Conservation (phyloP, 2,888 invertebrate genomes). For the Megamerina dolium region DNA sequence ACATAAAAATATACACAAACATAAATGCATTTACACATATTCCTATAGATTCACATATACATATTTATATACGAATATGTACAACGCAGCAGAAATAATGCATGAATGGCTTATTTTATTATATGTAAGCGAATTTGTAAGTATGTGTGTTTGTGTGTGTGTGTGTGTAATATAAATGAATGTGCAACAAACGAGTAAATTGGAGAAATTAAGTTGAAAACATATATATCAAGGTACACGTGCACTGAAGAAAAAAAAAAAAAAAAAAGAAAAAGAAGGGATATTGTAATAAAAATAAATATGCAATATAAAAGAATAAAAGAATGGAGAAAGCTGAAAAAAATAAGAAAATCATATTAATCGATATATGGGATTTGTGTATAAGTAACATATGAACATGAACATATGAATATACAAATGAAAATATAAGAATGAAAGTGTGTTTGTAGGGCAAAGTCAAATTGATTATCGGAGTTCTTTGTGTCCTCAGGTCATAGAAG, state of each 20-base stretch:
- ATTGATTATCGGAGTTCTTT: too few species aligned
- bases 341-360: neutral
- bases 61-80: neutral
- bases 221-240: neutral
- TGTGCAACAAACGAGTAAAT: conserved; percentile 4
- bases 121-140: too few species aligned
- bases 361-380: too few species aligned
- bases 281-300: too few species aligned
- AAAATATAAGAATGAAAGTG: too few species aligned
- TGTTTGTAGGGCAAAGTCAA: too few species aligned
- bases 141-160: neutral
- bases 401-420: too few species aligned
- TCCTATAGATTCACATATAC: neutral
- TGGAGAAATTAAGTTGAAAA: conserved; percentile 3
- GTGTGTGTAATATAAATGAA: neutral
- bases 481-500: too few species aligned
- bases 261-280: neutral
- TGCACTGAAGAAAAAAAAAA: neutral
- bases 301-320: neutral
- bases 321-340: neutral
- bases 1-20: neutral
- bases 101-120: too few species aligned
- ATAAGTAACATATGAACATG: too few species aligned
- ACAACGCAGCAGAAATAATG: too few species aligned
- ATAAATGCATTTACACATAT: neutral